phyloP scores from a whole-genome alignment of 2,113 vertebrate species.

The Gila orcuttii region DNA sequence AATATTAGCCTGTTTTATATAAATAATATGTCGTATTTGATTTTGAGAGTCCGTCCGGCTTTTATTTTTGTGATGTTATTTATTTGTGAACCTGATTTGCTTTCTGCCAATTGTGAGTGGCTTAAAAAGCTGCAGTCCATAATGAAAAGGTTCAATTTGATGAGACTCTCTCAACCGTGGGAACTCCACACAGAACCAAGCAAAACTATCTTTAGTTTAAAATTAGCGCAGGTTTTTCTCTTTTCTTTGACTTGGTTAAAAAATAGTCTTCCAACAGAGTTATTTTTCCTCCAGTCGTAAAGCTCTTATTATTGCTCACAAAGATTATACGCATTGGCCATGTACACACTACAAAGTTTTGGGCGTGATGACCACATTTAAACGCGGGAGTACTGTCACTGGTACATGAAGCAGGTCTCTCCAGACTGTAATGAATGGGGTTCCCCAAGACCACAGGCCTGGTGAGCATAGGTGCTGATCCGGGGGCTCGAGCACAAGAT shows the following conservation, averaged over 20 bases:
- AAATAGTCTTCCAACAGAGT: background rate
- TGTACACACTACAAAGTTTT: constrained; percentile 6
- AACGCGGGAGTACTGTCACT: background rate
- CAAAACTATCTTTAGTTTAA: background rate
- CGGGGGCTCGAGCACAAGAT: too few relatives aligned
- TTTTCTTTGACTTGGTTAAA: background rate
- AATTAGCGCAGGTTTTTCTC: background rate
- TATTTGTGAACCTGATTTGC: background rate
- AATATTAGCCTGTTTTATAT: too few relatives aligned
- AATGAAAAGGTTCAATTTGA: background rate
- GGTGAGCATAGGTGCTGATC: too few relatives aligned
- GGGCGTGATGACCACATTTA: background rate
- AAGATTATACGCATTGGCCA: constrained; percentile 7
- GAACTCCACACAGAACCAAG: background rate
- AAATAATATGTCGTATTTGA: too few relatives aligned
- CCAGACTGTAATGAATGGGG: constrained; percentile 1
- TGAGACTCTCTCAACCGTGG: background rate
- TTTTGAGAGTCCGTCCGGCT: too few relatives aligned
- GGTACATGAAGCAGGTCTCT: background rate
- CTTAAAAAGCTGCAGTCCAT: background rate
- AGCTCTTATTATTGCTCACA: constrained; percentile 21
- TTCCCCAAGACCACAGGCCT: background rate
- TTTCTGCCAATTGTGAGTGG: too few relatives aligned
- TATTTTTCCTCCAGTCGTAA: background rate
- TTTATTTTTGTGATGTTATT: background rate